Base-by-base conservation (phyloP, 2,797 vertebrate genomes). In the Crocidura indochinensis region DNA sequence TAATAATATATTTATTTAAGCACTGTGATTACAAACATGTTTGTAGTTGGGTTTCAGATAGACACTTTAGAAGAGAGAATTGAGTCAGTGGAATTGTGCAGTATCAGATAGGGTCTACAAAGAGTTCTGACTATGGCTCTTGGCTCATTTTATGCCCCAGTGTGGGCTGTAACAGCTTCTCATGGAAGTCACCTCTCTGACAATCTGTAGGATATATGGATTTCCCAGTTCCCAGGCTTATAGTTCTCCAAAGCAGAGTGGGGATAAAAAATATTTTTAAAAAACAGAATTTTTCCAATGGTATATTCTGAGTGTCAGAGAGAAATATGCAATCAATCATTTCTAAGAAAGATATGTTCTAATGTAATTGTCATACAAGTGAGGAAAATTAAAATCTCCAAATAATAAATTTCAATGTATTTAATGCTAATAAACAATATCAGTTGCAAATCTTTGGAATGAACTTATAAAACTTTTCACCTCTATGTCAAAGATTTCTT, bases 341-440 rank as follows among this genome's bases (percentile, higher is more conserved):
- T 91, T 82, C 51, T 73, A 53, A 73, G 68, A 76, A 79, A 77
- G 84, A 65, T 26, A 7, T 8, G 27, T 26, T 60, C 19, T 20
- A 60, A 60, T 20, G 8, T 20, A 60, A 22, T 60, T 20, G 17
- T 60, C 10, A 65, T 10, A 24, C 73, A 51, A 85, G 84, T 29
- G 44, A 76, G 29, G 51, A 72, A 90, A 76, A 81, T 44, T 24
- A 53, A 86, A 20, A 8, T 87, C 87, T 56, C 56, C 80, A 94
- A 71, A 56, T 79, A 17, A 78, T 68, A 49, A 10, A 14, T 71
- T 73, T 84, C 74, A 46, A 46, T 67, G 38, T 47, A 76, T 49
- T 7, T 53, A 64, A 0, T 72, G 51, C 38, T 62, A 71, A 75
- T 46, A 81, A 84, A n/a, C 60, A 88, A 19, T 8, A 62, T 60